Evolutionary conservation across 92 coral and sea anemone species (phyloP).

Genomic region (Phenganax stokvisi): DNA sequence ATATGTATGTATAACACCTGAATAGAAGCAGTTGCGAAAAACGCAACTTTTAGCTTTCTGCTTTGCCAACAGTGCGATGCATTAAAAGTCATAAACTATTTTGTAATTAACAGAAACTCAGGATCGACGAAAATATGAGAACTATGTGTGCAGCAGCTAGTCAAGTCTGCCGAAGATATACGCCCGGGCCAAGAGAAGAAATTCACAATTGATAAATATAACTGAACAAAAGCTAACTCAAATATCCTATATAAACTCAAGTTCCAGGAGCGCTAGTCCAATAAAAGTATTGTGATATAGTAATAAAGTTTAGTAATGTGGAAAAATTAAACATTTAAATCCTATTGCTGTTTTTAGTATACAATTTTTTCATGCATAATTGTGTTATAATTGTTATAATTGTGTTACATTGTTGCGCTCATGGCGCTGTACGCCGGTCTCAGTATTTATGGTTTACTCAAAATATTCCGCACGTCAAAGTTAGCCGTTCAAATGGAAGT

Average conservation of each 20-base stretch:
- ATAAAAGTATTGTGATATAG: slow-evolving; percentile 12
- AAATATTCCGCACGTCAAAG: too few relatives aligned
- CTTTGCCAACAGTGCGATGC: not conserved
- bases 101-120: not conserved
- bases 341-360: not conserved
- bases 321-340: not conserved
- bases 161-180: not conserved
- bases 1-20: too few relatives aligned
- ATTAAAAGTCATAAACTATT: not conserved
- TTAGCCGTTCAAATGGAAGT: too few relatives aligned
- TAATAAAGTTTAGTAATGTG: not conserved
- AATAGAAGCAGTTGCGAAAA: too few relatives aligned
- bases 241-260: not conserved
- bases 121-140: not conserved
- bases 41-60: too few relatives aligned
- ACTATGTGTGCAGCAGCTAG: not conserved
- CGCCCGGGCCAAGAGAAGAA: too few relatives aligned
- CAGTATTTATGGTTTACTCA: too few relatives aligned
- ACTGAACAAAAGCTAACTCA: not conserved
- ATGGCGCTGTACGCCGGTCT: too few relatives aligned
- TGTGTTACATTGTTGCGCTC: too few relatives aligned
- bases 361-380: not conserved
- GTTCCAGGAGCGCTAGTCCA: not conserved
- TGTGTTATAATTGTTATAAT: too few relatives aligned
- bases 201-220: not conserved